These are phyloP conservation scores for Sphaeridia pumilis DNA, from an alignment of 2,888 invertebrate genomes.

Conservation along the genomic window DNA sequence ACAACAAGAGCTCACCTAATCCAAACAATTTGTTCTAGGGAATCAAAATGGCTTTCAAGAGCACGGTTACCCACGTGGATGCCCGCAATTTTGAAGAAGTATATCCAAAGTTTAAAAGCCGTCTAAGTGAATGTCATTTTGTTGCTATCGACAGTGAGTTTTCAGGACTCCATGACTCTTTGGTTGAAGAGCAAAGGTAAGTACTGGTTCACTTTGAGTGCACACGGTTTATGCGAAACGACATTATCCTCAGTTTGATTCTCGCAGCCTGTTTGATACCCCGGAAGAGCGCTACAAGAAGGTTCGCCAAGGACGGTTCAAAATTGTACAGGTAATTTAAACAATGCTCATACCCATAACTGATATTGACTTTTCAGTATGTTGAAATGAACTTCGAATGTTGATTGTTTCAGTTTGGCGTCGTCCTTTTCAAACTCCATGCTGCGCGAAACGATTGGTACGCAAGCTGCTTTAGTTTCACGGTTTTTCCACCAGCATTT, in stretches of 20 bases:
- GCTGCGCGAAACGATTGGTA: constrained; percentile 48
- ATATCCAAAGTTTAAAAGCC: constrained; percentile 46
- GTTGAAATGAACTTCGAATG: not conserved
- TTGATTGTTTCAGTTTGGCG: constrained; percentile 50
- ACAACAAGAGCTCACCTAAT: no score
- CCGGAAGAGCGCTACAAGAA: constrained; percentile 47
- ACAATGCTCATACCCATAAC: no score
- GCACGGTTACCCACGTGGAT: constrained; percentile 50
- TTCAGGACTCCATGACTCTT: constrained; percentile 47
- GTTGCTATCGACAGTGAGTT: constrained; percentile 64
- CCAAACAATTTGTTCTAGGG: no score
- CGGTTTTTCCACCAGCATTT: constrained; percentile 54
- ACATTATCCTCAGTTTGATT: constrained; percentile 18
- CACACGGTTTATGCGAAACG: not conserved
- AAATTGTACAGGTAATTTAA: constrained; percentile 8
- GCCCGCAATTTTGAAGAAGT: constrained; percentile 49
- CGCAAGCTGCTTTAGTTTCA: constrained; percentile 54
- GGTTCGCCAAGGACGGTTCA: constrained; percentile 37
- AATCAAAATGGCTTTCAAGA: constrained; percentile 2
- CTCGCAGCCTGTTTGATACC: constrained; percentile 50
- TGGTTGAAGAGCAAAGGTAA: constrained; percentile 47
- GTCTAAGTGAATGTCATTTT: constrained; percentile 50
- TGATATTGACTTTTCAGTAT: no score
- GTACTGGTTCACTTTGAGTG: constrained; percentile 8
- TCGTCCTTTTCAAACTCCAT: constrained; percentile 52